These are phyloP conservation scores for Leuciscus idus DNA, from an alignment of 2,113 vertebrate genomes.

Conservation along the genomic window DNA sequence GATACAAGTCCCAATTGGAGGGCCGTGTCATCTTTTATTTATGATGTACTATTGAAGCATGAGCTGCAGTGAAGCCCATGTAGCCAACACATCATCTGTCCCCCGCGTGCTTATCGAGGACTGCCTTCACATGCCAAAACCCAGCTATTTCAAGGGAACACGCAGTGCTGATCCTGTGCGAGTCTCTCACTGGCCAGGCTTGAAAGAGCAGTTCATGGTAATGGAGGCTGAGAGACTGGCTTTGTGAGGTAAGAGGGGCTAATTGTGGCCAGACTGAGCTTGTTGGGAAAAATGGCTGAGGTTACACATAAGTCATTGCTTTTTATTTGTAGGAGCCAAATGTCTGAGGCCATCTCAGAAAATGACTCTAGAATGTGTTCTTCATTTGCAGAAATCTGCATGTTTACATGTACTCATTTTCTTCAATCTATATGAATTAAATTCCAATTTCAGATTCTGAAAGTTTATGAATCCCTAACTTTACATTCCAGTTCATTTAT, in stretches of 20 bases:
- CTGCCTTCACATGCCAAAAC: constrained; percentile 3
- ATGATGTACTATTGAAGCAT: constrained; percentile 47
- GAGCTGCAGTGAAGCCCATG: constrained; percentile 46
- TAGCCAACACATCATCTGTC: constrained; percentile 33
- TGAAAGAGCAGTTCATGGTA: constrained; percentile 27
- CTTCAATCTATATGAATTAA: background rate
- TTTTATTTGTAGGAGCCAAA: constrained; percentile 8
- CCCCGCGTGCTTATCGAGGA: background rate
- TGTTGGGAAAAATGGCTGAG: constrained; percentile 38
- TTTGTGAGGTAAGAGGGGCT: constrained; percentile 39
- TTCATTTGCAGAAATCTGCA: background rate
- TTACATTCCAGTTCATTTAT: no score
- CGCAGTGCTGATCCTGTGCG: background rate
- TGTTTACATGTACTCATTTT: background rate
- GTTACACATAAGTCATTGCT: constrained; percentile 9
- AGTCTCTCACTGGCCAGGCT: background rate
- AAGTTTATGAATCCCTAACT: background rate
- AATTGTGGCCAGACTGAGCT: constrained; percentile 48
- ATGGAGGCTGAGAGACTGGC: constrained; percentile 44
- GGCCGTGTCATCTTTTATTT: constrained; percentile 62
- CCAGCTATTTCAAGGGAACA: constrained; percentile 8
- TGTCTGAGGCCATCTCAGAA: background rate
- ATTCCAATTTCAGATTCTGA: background rate
- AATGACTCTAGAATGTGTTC: background rate
- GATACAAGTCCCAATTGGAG: constrained; percentile 2